phyloP scores from a whole-genome alignment of 1,140 invertebrate genomes.

The Paramacrobiotus metropolitanus region DNA sequence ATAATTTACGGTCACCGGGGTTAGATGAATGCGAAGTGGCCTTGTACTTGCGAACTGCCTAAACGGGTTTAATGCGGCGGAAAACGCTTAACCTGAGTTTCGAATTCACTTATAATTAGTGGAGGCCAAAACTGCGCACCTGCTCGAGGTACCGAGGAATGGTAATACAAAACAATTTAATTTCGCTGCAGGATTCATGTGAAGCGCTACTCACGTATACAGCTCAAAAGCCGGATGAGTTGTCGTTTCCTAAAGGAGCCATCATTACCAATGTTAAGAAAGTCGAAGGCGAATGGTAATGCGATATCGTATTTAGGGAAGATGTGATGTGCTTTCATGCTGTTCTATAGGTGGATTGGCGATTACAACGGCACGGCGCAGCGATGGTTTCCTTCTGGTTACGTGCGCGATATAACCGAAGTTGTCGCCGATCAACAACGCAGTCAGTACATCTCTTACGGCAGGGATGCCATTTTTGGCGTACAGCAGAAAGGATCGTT shows the following conservation, averaged over 20 bases:
- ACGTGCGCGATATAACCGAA: slow-evolving; percentile 62
- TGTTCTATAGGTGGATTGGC: slow-evolving; percentile 45
- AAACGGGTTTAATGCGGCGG: no score
- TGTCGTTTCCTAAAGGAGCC: slow-evolving; percentile 76
- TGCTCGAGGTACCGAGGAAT: no score
- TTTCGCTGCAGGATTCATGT: no score
- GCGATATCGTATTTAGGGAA: not conserved
- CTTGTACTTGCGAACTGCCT: no score
- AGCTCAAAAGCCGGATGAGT: slow-evolving; percentile 59
- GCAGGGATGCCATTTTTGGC: not conserved
- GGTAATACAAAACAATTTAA: no score
- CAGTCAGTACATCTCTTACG: not conserved
- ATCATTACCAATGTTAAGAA: slow-evolving; percentile 85
- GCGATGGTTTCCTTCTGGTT: slow-evolving; percentile 78
- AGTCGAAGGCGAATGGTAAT: slow-evolving; percentile 46
- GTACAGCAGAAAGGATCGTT: not conserved
- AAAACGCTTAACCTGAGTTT: no score
- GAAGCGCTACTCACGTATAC: slow-evolving; percentile 22
- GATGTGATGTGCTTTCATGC: no score
- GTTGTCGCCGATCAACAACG: no score
- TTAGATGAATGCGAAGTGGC: no score
- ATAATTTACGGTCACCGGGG: no score
- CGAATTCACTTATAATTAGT: no score
- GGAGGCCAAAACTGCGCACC: no score
- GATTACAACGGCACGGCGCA: slow-evolving; percentile 76